Percentiles rank a stretch among this genome's conserved stretches.
These are phyloP conservation scores for Phalera bucephala DNA, from an alignment of 2,888 invertebrate species.

Conservation along the genomic window DNA sequence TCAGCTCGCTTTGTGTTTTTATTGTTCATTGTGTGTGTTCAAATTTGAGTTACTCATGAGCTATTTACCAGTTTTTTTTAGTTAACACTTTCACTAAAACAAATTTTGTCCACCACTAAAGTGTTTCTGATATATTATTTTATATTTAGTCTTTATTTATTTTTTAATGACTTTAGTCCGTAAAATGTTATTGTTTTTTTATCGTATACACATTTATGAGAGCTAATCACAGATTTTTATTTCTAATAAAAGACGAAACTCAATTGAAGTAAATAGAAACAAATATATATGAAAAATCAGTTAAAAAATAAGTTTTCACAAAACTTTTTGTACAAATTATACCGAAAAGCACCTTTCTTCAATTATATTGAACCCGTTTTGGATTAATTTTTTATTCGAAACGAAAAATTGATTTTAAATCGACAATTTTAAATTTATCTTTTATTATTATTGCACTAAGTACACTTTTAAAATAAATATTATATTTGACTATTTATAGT, in stretches of 20 bases:
- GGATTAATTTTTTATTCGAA: constrained; percentile 5
- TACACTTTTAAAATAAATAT: constrained; percentile 43
- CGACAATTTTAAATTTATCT: constrained; percentile 28
- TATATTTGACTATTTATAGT: constrained; percentile 31
- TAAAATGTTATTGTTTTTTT: constrained; percentile 2
- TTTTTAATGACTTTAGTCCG: constrained; percentile 4
- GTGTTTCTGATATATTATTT: too few species aligned
- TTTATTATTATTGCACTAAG: constrained; percentile 60
- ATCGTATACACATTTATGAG: constrained; percentile 8
- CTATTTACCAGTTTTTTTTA: too few species aligned
- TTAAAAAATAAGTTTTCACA: constrained; percentile 9
- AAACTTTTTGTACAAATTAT: too few species aligned
- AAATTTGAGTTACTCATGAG: too few species aligned
- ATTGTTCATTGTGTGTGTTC: too few species aligned
- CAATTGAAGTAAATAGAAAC: background rate
- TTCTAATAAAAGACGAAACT: background rate
- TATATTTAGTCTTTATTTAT: too few species aligned
- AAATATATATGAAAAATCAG: constrained; percentile 1
- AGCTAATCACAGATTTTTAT: constrained; percentile 11
- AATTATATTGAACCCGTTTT: constrained; percentile 46
- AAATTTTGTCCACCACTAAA: too few species aligned
- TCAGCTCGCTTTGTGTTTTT: too few species aligned
- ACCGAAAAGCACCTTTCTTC: constrained; percentile 30
- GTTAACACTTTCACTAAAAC: too few species aligned
- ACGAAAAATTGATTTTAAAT: constrained; percentile 38